These are phyloP conservation scores for Zaprionus nigranus DNA, from an alignment of 1,140 invertebrate genomes.

Conservation along the genomic window DNA sequence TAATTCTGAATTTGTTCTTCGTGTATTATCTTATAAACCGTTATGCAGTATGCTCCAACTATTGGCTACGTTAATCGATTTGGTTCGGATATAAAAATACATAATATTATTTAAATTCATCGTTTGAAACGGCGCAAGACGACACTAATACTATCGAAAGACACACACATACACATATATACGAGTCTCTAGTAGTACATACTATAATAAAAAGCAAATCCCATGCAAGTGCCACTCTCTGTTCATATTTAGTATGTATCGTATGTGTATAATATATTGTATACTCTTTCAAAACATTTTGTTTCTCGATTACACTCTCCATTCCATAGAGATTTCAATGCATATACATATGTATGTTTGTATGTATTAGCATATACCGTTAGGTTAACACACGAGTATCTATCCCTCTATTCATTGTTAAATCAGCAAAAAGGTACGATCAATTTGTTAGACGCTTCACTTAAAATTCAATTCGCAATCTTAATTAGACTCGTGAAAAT, in stretches of 20 bases:
- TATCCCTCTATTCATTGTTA: constrained; percentile 35
- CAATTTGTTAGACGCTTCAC: constrained; percentile 58
- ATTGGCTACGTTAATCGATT: constrained; percentile 50
- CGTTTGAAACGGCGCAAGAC: constrained; percentile 66
- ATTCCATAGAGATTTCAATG: constrained; percentile 28
- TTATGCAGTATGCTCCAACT: constrained; percentile 6
- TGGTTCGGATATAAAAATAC: constrained; percentile 66
- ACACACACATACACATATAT: constrained; percentile 16
- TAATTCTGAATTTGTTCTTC: constrained; percentile 19
- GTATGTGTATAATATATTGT: constrained; percentile 13
- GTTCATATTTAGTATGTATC: constrained; percentile 21
- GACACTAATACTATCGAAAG: constrained; percentile 41
- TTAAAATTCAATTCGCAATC: constrained; percentile 52
- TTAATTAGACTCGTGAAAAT: constrained; percentile 60
- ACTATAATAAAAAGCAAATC: constrained; percentile 77
- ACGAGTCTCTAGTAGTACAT: constrained; percentile 12
- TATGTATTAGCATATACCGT: background rate
- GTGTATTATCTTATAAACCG: too few relatives aligned
- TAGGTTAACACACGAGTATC: background rate
- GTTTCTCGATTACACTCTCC: constrained; percentile 66
- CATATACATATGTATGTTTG: background rate
- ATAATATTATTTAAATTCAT: constrained; percentile 74
- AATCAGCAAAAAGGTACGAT: constrained; percentile 81
- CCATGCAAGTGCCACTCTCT: constrained; percentile 66
- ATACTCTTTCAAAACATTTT: constrained; percentile 64